Evolutionary conservation across 2,113 vertebrate species (phyloP).

Genomic region (Mastomys natalensis): DNA sequence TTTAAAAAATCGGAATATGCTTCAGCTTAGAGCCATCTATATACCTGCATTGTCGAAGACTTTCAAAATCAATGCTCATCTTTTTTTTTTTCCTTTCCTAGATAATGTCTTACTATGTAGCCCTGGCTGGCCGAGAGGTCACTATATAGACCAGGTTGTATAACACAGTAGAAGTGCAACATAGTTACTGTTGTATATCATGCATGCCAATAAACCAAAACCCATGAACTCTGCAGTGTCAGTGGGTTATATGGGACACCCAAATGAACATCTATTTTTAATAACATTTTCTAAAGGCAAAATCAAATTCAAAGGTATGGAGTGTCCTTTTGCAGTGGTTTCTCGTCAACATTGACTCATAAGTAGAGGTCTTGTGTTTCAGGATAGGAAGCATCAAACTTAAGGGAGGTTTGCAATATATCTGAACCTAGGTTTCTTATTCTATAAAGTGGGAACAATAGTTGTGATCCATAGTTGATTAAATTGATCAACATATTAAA

Average conservation of each 20-base stretch:
- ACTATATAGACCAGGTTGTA: background rate
- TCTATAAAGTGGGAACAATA: background rate
- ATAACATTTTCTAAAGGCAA: background rate
- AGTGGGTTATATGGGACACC: background rate
- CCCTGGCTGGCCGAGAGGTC: background rate
- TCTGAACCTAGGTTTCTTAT: background rate
- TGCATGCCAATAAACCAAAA: background rate
- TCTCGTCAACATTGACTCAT: background rate
- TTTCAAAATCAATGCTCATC: background rate
- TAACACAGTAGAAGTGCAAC: background rate
- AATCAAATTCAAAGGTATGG: background rate
- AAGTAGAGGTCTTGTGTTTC: background rate
- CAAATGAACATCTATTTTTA: background rate
- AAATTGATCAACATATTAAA: background rate
- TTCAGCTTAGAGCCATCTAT: background rate
- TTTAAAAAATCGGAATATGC: background rate
- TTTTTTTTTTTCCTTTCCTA: background rate
- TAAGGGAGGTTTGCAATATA: background rate
- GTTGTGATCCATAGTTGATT: background rate
- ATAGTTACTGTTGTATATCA: background rate
- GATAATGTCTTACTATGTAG: background rate
- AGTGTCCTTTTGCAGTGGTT: background rate
- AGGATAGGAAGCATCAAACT: background rate
- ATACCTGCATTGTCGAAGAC: background rate
- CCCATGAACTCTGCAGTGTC: background rate